Percentiles rank a stretch among this genome's conserved stretches.
These are phyloP conservation scores for Drosophila longiperda DNA, from an alignment of 2,888 invertebrate species.

Conservation along the genomic window DNA sequence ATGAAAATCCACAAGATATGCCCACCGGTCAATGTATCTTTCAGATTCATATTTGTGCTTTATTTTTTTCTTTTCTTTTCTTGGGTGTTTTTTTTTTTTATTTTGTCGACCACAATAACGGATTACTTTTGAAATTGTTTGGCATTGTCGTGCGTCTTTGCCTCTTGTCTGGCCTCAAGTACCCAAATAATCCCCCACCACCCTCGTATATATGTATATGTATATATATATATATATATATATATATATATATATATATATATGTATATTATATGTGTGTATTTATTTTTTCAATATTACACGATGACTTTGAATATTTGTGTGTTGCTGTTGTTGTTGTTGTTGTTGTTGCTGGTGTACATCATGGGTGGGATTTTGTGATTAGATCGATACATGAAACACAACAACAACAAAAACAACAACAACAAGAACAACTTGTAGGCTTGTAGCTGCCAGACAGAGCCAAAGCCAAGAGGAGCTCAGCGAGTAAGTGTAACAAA, in stretches of 20 bases:
- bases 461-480: conserved; percentile 18
- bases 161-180: conserved; percentile 43
- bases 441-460: conserved; percentile 14
- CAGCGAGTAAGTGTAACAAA: conserved; percentile 69
- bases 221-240: not conserved
- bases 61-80: conserved; percentile 6
- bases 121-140: conserved; percentile 81
- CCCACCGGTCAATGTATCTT: conserved; percentile 39
- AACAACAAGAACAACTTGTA: conserved; percentile 8
- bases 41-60: conserved; percentile 37
- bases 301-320: conserved; percentile 79
- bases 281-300: conserved; percentile 73
- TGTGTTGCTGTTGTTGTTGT: conserved; percentile 17
- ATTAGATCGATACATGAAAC: conserved; percentile 68
- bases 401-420: conserved; percentile 21
- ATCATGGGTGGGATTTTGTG: conserved; percentile 80
- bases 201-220: not conserved
- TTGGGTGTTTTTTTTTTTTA: conserved; percentile 1
- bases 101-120: conserved; percentile 62
- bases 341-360: conserved; percentile 37
- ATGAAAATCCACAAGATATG: conserved; percentile 79
- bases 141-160: conserved; percentile 53
- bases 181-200: conserved; percentile 1
- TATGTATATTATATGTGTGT: conserved; percentile 3
- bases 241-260: not conserved